Percentiles rank a stretch among this genome's conserved stretches.
These are phyloP conservation scores for Rotaria sp. DNA, from an alignment of 2,888 invertebrate species.

Conservation along the genomic window DNA sequence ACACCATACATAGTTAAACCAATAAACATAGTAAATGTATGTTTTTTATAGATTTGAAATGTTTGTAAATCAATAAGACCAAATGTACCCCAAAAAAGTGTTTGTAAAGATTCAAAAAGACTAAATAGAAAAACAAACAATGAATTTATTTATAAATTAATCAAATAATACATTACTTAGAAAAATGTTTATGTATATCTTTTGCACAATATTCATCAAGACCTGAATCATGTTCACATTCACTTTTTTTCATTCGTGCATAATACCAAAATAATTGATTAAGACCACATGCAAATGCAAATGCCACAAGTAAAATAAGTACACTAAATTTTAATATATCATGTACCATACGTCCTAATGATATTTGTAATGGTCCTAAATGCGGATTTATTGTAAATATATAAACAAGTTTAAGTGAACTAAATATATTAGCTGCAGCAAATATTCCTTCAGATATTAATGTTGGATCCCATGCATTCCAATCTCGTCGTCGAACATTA, in stretches of 20 bases:
- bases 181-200: slow-evolving; percentile 54
- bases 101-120: slow-evolving; percentile 91
- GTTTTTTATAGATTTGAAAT: slow-evolving; percentile 79
- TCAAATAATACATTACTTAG: slow-evolving; percentile 52
- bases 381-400: slow-evolving; percentile 86
- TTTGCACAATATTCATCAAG: slow-evolving; percentile 35
- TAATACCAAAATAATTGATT: slow-evolving; percentile 83
- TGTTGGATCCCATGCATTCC: slow-evolving; percentile 98
- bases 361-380: slow-evolving; percentile 81
- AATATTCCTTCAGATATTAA: slow-evolving; percentile 71
- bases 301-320: slow-evolving; percentile 59
- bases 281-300: slow-evolving; percentile 82
- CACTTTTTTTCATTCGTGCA: slow-evolving; percentile 46
- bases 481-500: slow-evolving; percentile 64
- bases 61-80: slow-evolving; percentile 90
- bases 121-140: slow-evolving; percentile 59
- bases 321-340: slow-evolving; percentile 64
- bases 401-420: slow-evolving; percentile 81
- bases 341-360: slow-evolving; percentile 62
- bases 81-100: slow-evolving; percentile 96
- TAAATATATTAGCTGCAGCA: slow-evolving; percentile 92
- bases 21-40: slow-evolving; percentile 92
- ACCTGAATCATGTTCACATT: slow-evolving; percentile 43
- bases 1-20: slow-evolving; percentile 97
- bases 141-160: neutral